Percentiles rank a stretch among this genome's conserved stretches.
Conservation (phyloP, 2,113 vertebrate species). For the Lutjanus erythropterus region DNA sequence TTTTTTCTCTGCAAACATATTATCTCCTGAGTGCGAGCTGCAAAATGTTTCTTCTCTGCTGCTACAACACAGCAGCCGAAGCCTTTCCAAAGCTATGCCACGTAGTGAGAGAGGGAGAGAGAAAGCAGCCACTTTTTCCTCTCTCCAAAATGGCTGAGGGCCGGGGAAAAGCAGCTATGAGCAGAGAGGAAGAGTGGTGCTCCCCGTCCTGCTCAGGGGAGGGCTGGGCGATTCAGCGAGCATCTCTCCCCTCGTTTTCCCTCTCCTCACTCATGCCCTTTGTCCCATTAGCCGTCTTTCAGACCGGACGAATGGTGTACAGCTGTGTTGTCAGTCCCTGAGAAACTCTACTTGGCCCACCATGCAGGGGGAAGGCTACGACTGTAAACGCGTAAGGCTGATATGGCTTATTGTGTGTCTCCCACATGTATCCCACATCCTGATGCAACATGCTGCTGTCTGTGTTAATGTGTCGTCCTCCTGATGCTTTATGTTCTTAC, state of each 20-base stretch:
- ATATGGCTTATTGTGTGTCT: constrained; percentile 46
- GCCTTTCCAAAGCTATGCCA: constrained; percentile 83
- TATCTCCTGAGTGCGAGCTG: constrained; percentile 75
- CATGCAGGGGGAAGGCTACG: constrained; percentile 41
- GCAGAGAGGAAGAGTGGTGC: constrained; percentile 73
- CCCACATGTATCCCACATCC: constrained; percentile 43
- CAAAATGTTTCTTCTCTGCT: constrained; percentile 71
- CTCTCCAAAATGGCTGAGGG: constrained; percentile 88
- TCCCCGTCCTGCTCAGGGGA: constrained; percentile 78
- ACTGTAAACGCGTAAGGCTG: constrained; percentile 55
- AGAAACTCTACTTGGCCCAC: constrained; percentile 56
- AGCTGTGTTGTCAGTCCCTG: constrained; percentile 70
- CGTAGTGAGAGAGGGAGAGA: constrained; percentile 80
- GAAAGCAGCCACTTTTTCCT: constrained; percentile 78
- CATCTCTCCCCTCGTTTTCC: constrained; percentile 68
- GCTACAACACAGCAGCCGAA: constrained; percentile 73
- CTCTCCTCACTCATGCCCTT: constrained; percentile 78
- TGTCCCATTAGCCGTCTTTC: constrained; percentile 84
- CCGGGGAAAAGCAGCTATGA: constrained; percentile 77
- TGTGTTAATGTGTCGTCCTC: constrained; percentile 31
- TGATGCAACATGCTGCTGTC: constrained; percentile 29
- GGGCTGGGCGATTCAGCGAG: constrained; percentile 71
- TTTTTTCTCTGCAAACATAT: constrained; percentile 81
- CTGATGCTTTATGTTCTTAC: background rate
- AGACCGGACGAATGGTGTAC: constrained; percentile 58